Base-by-base conservation (phyloP, 2,797 vertebrate genomes). In the Bucorvus abyssinicus region DNA sequence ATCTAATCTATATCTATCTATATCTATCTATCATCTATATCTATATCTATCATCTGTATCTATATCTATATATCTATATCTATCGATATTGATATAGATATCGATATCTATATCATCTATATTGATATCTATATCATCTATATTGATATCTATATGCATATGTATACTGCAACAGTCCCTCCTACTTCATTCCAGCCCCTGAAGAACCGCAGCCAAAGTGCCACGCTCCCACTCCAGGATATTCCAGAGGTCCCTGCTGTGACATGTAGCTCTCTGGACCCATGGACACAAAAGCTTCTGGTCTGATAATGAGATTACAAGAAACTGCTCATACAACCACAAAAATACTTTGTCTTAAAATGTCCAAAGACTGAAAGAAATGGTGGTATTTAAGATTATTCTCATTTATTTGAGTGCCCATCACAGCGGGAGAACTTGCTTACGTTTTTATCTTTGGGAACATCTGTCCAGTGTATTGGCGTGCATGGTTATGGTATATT, bases 201-300 rank as follows among this genome's bases (percentile, higher is more conserved):
- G 40, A 36, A 61, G 36, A 61, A 12, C 4, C 7, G 3, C 12
- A 45, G 18, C 12, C 68, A 50, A 65, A 84, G 21, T 2, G 3
- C 2, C 9, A 44, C 5, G 26, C 7, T 92, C n/a, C 19, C 24
- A 36, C 3, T 38, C 14, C 32, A 50, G 24, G 5, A 30, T 47
- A 30, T 64, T 68, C 24, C 3, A 18, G 27, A 17, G 17, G 4
- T 36, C 20, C 22, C 12, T 64, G 24, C 23, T 40, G n/a, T 30
- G 49, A 40, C 19, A 7, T 10, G 5, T 18, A 40, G n/a, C 6
- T 24, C 27, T 14, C 16, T 14, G 19, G 7, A 59, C 21, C 10
- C 0, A 0, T 2, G 14, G 8, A 3, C 24, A 27, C 16, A 50
- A 57, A 40, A 2, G 7, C 16, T 71, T 69, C 52, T 55, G 22